Evolutionary conservation across 2,113 vertebrate species (phyloP).

Genomic region (Mobula birostris): DNA sequence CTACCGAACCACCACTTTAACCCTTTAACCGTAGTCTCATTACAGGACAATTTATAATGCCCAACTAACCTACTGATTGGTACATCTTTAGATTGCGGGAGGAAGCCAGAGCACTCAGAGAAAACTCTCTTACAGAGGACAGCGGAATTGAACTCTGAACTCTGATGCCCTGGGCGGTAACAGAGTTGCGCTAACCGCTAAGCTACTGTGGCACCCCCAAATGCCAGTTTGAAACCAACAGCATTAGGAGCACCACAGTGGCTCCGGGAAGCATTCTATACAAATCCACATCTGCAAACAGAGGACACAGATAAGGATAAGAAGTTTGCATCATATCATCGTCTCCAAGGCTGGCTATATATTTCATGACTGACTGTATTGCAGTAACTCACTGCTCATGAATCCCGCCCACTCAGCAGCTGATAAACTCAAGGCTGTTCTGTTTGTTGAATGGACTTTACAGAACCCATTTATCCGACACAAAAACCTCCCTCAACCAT

Average conservation of each 20-base stretch:
- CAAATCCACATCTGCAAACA: not conserved
- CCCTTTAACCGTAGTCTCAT: too few relatives aligned
- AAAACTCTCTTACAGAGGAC: too few relatives aligned
- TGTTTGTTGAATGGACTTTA: not conserved
- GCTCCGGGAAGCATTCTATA: not conserved
- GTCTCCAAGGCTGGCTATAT: constrained; percentile 5
- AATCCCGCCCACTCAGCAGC: not conserved
- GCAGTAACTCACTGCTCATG: not conserved
- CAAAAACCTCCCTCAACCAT: not conserved
- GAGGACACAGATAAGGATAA: not conserved
- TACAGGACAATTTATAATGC: too few relatives aligned
- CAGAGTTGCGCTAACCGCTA: too few relatives aligned
- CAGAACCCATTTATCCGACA: not conserved
- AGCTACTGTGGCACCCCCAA: too few relatives aligned
- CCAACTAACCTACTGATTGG: too few relatives aligned
- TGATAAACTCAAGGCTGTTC: not conserved
- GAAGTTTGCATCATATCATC: not conserved
- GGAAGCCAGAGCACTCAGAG: too few relatives aligned
- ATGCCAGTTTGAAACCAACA: not conserved
- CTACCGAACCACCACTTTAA: too few relatives aligned
- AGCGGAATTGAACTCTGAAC: too few relatives aligned
- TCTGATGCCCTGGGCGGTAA: too few relatives aligned
- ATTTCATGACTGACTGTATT: not conserved
- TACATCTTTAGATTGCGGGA: too few relatives aligned
- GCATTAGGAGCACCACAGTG: not conserved